phyloP scores from a whole-genome alignment of 2,113 vertebrate species.

The Elaphurus davidianus region DNA sequence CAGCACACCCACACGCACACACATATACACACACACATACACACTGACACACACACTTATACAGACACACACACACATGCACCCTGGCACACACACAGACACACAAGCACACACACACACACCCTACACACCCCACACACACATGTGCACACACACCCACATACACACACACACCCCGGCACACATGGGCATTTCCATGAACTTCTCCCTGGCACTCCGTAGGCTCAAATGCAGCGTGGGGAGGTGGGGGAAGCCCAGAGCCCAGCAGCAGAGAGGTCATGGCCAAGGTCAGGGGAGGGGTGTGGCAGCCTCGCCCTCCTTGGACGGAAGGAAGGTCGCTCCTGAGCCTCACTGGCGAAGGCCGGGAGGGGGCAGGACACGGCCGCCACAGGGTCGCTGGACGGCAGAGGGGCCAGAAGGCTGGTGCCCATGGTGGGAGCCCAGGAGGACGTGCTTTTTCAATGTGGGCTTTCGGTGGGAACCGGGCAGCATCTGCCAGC shows the following conservation, averaged over 20 bases:
- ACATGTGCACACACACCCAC: fast-evolving
- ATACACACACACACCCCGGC: neutral
- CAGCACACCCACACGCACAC: too few relatives aligned
- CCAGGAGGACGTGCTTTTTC: neutral
- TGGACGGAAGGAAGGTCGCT: neutral
- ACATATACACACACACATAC: neutral
- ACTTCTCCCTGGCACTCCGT: neutral
- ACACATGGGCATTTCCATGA: neutral
- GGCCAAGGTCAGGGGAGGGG: neutral
- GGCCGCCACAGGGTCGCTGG: fast-evolving
- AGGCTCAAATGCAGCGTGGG: neutral
- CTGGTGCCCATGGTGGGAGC: neutral
- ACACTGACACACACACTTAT: neutral
- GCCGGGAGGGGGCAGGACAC: fast-evolving
- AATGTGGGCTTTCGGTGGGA: too few relatives aligned
- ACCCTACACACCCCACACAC: neutral
- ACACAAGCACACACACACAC: too few relatives aligned
- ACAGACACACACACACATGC: neutral
- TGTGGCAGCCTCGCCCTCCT: neutral
- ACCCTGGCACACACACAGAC: neutral
- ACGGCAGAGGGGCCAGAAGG: neutral
- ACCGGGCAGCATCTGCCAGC: neutral
- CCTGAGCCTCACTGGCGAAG: neutral
- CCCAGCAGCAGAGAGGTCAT: neutral
- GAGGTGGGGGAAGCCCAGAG: neutral